Evolutionary conservation across 64 coral and sea anemone genomes (phyloP), one percentile per base, ranked within the genome.

Genomic region (Montipora capricornis): DNA sequence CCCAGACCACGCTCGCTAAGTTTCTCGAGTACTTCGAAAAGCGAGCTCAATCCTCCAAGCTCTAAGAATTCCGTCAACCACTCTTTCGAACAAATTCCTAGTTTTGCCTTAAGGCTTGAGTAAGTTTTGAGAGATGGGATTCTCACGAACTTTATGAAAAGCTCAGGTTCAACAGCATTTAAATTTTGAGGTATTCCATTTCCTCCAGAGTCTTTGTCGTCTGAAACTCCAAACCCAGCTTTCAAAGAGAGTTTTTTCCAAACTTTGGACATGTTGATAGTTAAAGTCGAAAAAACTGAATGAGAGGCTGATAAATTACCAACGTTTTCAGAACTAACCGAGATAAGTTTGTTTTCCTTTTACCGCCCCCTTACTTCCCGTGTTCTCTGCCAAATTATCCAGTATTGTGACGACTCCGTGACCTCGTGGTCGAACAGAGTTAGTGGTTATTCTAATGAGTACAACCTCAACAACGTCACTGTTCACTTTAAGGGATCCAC

Each of bases 51-150:
- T 3, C 96, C 96, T 22, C 89, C 92, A 60, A 84, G 87, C 10
- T 70, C 47, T 20, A 97, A 90, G 76, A 97, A 97, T 51, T 91
- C 92, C 26, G 88, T 83, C 17, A 97, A 87, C 96, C 96, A 97
- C 76, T 91, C 74, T 10, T 94, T 90, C 7, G 83, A 80, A 14
- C 92, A 94, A 48, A 8, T 81, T 84, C 84, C 84, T 48, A 97
- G 84, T 79, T 97, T 97, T 80, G 52, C 77, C 44, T 89, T 75
- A 8, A 97, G 87, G 53, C 89, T 92, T 44, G 96, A 20, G 58
- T 97, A 97, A 53, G 91, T 97, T 95, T 95, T 97, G 13, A 95
- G 73, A 17, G 96, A 95, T 12, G 96, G 96, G 53, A 97, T 95
- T 44, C 93, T 84, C 8, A 97, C 70, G 49, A 97, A 97, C 75